Conservation (phyloP, 92 coral and sea anemone genomes). For the Pocillopora grandis region DNA sequence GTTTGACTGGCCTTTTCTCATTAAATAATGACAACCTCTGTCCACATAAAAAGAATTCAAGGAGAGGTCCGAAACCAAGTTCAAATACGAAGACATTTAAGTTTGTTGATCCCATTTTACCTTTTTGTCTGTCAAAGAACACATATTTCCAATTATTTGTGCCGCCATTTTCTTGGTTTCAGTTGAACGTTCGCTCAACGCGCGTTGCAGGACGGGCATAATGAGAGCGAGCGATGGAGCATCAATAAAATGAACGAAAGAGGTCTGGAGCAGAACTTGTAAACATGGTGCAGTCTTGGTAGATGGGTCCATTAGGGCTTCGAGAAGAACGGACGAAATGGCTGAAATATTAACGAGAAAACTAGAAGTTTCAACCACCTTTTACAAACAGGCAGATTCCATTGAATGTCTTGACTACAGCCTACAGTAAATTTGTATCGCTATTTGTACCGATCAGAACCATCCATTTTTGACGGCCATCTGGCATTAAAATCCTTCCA, state of each 20-base stretch:
- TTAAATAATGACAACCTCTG: no score
- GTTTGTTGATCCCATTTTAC: constrained; percentile 30
- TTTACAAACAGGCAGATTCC: neutral
- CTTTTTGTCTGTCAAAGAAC: constrained; percentile 95
- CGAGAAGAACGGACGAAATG: constrained; percentile 88
- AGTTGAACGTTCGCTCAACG: constrained; percentile 88
- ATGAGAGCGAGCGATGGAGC: constrained; percentile 97
- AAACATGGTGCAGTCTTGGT: constrained; percentile 88
- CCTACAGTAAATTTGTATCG: no score
- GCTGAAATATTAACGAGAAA: constrained; percentile 47
- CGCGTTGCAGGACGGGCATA: constrained; percentile 98
- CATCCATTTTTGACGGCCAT: no score
- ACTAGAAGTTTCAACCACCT: neutral
- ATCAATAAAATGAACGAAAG: constrained; percentile 97
- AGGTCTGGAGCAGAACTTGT: constrained; percentile 85
- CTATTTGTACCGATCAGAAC: no score
- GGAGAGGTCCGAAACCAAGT: no score
- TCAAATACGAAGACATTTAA: no score
- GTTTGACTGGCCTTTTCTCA: no score
- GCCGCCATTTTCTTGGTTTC: constrained; percentile 99
- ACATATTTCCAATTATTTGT: constrained; percentile 97
- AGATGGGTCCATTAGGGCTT: constrained; percentile 97
- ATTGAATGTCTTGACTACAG: no score
- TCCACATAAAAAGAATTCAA: no score
- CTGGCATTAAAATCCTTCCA: no score